phyloP scores from a whole-genome alignment of 2,113 vertebrate species.

The Oenanthe oenanthe region DNA sequence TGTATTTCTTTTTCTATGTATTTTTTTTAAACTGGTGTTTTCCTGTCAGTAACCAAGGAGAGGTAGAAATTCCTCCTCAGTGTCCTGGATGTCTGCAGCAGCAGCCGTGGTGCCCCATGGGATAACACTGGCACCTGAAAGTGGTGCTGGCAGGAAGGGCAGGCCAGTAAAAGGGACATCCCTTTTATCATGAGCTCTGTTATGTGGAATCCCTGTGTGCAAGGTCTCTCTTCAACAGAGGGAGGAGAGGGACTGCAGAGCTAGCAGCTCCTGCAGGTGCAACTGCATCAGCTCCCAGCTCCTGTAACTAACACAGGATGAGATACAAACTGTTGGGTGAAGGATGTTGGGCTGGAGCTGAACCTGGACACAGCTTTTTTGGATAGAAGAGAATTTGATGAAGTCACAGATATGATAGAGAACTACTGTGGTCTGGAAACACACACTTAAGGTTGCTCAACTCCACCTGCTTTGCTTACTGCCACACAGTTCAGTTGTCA shows the following conservation, averaged over 20 bases:
- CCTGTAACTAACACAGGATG: neutral
- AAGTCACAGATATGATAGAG: neutral
- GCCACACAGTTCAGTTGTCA: accelerated
- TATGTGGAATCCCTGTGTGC: neutral
- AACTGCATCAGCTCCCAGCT: neutral
- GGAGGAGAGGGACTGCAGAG: neutral
- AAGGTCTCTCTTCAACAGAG: neutral
- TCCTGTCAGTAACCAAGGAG: neutral
- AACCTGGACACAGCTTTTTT: neutral
- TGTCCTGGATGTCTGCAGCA: neutral
- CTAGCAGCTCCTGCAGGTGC: neutral
- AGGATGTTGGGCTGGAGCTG: neutral
- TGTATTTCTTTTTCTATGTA: neutral
- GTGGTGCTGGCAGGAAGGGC: neutral
- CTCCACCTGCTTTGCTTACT: neutral
- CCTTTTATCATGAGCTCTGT: neutral
- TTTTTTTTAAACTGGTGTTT: neutral
- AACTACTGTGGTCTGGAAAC: neutral
- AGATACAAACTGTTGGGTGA: neutral
- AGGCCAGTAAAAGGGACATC: neutral
- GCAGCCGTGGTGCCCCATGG: accelerated
- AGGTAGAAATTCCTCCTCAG: neutral
- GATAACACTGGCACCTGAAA: neutral
- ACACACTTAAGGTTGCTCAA: neutral
- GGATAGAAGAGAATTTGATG: neutral